Evolutionary conservation across 2,113 vertebrate species (phyloP), one percentile per base, ranked within the genome.

Genomic region (Mastomys coucha): DNA sequence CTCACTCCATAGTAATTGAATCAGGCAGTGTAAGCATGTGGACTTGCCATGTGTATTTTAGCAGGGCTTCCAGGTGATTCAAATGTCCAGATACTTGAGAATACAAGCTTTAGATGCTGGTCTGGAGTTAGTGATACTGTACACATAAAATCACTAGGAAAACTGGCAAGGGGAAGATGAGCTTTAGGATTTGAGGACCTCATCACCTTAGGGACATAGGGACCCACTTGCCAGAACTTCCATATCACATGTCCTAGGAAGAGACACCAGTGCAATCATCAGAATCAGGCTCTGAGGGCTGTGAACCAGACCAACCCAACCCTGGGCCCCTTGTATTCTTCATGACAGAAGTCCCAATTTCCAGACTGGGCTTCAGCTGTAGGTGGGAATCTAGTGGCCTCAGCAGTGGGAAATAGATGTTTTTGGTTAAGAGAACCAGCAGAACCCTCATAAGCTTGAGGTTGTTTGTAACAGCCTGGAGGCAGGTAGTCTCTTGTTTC

Each of bases 381-480:
- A 89, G 65, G 63, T 96, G 86, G 72, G 63, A 65, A 11, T 22
- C 33, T 73, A 77, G 42, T 85, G 93, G 72, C 70, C 49, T 45
- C 49, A 63, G 19, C 19, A 91, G 16, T 69, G 53, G 56, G 69
- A 80, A 91, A 87, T 31, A 81, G 51, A 85, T 93, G 45, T 51
- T 63, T 95, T 89, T 89, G 60, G 56, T 82, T 51, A 53, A n/a
- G 45, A 26, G 58, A 73, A n/a, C 87, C 49, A 63, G 24, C 88
- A 75, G 39, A 45, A 58, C 88, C 78, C 90, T 20, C 26, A n/a
- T 42, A 58, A 58, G 45, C 5, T 84, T 82, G 45, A 31, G 24
- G 45, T 92, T 92, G 88, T 84, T 92, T 95, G 39, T 60, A 77
- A 87, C 56, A 65, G 36, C 87, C 78, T 56, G n/a, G 82, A 94